These are phyloP conservation scores for Apaloderma vittatum DNA, from an alignment of 2,113 vertebrate genomes.

Conservation along the genomic window DNA sequence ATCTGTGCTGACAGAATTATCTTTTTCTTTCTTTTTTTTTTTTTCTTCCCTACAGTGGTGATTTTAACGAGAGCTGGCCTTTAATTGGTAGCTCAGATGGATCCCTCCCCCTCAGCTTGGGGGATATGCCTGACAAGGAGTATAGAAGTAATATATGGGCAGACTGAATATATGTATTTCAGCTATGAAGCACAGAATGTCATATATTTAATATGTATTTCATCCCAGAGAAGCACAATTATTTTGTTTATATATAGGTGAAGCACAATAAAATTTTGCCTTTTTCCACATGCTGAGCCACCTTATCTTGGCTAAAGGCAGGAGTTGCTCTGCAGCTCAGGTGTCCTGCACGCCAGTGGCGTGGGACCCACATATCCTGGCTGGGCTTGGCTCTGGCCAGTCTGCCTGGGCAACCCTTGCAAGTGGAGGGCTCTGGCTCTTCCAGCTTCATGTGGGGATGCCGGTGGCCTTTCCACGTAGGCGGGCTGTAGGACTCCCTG, in stretches of 20 bases:
- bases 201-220: background rate
- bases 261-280: background rate
- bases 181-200: background rate
- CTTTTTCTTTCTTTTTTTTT: background rate
- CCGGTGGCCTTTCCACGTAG: background rate
- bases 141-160: background rate
- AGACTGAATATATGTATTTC: background rate
- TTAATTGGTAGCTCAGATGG: conserved; percentile 22
- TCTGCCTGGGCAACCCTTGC: accelerated
- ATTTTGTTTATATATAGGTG: background rate
- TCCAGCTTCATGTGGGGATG: accelerated
- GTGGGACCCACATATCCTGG: accelerated
- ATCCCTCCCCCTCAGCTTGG: background rate
- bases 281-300: background rate
- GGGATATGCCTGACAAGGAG: conserved; percentile 21
- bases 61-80: conserved; percentile 27
- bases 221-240: background rate
- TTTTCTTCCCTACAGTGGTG: background rate
- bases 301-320: background rate
- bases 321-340: background rate
- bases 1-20: conserved; percentile 69
- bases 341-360: accelerated
- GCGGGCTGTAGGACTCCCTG: background rate
- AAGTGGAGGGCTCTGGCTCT: accelerated
- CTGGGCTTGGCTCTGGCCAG: background rate